Conservation (phyloP, 2,113 vertebrate genomes). For the Oryctolagus cuniculus region DNA sequence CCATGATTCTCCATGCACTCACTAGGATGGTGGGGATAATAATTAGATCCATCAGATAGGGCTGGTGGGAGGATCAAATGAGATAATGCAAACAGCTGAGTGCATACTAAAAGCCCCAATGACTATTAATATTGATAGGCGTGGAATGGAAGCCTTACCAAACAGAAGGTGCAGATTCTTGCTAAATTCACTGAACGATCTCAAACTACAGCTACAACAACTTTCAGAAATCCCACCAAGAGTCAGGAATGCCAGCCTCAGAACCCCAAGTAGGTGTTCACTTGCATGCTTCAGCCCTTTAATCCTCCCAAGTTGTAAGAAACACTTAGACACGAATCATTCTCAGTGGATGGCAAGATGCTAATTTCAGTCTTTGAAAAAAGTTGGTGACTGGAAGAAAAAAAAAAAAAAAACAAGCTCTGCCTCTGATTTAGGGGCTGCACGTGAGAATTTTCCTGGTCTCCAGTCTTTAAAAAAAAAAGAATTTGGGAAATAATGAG, state of each 20-base stretch:
- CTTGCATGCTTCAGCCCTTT: not conserved
- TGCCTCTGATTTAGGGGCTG: not conserved
- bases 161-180: not conserved
- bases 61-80: not conserved
- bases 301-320: not conserved
- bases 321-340: not conserved
- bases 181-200: not conserved
- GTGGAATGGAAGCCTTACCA: not conserved
- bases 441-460: not conserved
- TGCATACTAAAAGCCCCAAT: not conserved
- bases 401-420: not conserved
- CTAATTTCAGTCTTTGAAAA: not conserved
- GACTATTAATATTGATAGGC: not conserved
- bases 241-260: not conserved
- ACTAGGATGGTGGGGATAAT: not conserved
- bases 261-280: not conserved
- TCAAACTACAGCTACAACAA: not conserved
- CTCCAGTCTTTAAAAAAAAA: not conserved
- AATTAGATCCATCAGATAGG: not conserved
- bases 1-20: accelerated
- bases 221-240: not conserved
- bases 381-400: not conserved
- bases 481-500: not conserved
- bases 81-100: not conserved
- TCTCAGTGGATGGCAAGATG: not conserved